Base-by-base conservation (phyloP, 2,113 vertebrate species). In the Hoplias malabaricus region DNA sequence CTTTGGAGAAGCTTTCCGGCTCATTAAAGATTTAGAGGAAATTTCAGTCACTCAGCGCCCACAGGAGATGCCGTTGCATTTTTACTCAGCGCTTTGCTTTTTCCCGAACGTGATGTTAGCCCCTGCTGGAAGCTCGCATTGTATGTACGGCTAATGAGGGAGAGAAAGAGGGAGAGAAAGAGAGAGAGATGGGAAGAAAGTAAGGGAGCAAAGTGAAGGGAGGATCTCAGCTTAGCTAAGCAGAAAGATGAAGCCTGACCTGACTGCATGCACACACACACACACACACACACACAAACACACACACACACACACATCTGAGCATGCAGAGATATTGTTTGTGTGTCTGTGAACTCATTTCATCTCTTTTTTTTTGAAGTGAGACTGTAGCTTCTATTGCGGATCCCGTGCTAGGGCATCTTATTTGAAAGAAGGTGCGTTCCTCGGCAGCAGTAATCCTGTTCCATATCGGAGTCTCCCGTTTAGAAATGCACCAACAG, bases 1-100 rank as follows among this genome's bases (percentile, higher is more conserved):
- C 78, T 87, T 88, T 86, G 86, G 86, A 85, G 90, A 91, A 86
- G 77, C 78, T 90, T 93, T 93, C 93, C 89, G 84, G 83, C 79
- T 80, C 75, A 90, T 95, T 90, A 94, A 94, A 93, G 92, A 94
- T 94, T 94, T 85, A 94, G 90, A 19, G 84, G 86, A 19, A 72
- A 84, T 90, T 89, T 91, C 89, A 91, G 89, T 92, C 90, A 90
- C 92, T 92, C 90, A 90, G 90, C 86, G 89, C 89, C 91, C 91
- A 89, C 90, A 93, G 93, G 92, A 94, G 92, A 91, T 90, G 85
- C 89, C 89, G 86, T 88, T 81, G 84, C 82, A 83, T 79, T 91
- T 93, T 82, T 82, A 79, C 79, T 66, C 78, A 80, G 77, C 54
- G 61, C 66, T 36, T 75, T 75, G 54, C 83, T 80, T 69, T 75